Percentiles rank a stretch among this genome's conserved stretches.
Conservation (phyloP, 2,888 invertebrate species). For the Sinohyriopsis cumingii region DNA sequence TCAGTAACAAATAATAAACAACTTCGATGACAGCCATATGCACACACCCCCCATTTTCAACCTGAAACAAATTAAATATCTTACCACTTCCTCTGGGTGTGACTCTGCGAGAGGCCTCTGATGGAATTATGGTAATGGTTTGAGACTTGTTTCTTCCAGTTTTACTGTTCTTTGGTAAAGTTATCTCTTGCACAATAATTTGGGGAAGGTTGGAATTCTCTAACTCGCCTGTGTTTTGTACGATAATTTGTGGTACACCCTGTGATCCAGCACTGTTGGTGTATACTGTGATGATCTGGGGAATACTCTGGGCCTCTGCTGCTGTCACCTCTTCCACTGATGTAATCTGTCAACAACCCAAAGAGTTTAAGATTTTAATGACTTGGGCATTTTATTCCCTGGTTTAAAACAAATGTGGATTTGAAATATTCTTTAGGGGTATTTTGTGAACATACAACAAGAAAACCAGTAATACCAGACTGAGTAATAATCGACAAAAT, state of each 20-base stretch:
- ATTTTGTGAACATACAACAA: too few species aligned
- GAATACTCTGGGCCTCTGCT: constrained; percentile 16
- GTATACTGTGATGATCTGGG: constrained; percentile 36
- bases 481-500: too few species aligned
- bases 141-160: constrained; percentile 22
- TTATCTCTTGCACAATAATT: constrained; percentile 35
- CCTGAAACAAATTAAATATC: constrained; percentile 1
- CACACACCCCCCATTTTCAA: too few species aligned
- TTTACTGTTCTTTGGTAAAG: constrained; percentile 31
- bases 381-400: too few species aligned
- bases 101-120: constrained; percentile 13
- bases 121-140: constrained; percentile 17
- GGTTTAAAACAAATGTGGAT: too few species aligned
- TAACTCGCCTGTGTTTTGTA: constrained; percentile 5
- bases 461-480: too few species aligned
- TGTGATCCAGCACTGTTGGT: constrained; percentile 19
- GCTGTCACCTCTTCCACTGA: constrained; percentile 19
- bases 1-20: too few species aligned
- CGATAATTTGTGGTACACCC: constrained; percentile 20
- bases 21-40: too few species aligned
- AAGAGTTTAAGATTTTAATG: too few species aligned
- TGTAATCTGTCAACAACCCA: too few species aligned
- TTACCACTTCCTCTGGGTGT: constrained; percentile 35
- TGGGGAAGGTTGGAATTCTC: constrained; percentile 18
- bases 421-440: too few species aligned